Evolutionary conservation across 1,140 invertebrate genomes (phyloP).

Genomic region (Hydropsyche tenuis): DNA sequence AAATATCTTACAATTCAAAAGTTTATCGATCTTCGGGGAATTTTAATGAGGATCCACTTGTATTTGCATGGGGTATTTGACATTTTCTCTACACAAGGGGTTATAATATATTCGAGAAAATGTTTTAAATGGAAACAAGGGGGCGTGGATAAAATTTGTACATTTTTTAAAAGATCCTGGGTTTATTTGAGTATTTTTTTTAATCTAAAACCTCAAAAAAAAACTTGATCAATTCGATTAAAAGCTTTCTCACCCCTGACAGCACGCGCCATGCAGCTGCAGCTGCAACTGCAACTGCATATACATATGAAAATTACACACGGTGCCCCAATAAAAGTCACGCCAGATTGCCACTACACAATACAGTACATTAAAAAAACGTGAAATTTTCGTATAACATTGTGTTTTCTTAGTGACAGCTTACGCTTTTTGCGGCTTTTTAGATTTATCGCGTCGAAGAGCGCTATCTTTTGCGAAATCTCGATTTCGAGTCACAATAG

Average conservation of each 20-base stretch:
- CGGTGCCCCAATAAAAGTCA: slow-evolving; percentile 2
- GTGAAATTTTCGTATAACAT: background rate
- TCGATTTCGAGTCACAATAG: too few relatives aligned
- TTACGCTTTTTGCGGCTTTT: too few relatives aligned
- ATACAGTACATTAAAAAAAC: background rate
- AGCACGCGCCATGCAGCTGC: slow-evolving; percentile 10
- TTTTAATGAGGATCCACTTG: slow-evolving; percentile 6
- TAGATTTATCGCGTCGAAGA: too few relatives aligned
- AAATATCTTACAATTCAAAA: too few relatives aligned
- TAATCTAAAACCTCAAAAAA: too few relatives aligned
- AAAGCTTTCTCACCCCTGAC: slow-evolving; percentile 16
- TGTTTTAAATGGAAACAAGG: too few relatives aligned
- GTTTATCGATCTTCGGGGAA: background rate
- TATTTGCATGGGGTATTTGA: slow-evolving; percentile 22
- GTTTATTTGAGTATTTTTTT: too few relatives aligned
- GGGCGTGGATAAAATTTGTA: too few relatives aligned
- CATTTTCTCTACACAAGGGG: slow-evolving; percentile 14
- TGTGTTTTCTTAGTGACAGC: too few relatives aligned
- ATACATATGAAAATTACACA: slow-evolving; percentile 35
- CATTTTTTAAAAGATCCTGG: too few relatives aligned
- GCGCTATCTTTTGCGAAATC: too few relatives aligned
- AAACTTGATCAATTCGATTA: slow-evolving; percentile 36
- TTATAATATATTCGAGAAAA: too few relatives aligned
- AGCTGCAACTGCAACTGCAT: slow-evolving; percentile 37
- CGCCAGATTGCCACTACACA: slow-evolving; percentile 9